Evolutionary conservation across 1,140 invertebrate species (phyloP).

Genomic region (Papilio dardanus): DNA sequence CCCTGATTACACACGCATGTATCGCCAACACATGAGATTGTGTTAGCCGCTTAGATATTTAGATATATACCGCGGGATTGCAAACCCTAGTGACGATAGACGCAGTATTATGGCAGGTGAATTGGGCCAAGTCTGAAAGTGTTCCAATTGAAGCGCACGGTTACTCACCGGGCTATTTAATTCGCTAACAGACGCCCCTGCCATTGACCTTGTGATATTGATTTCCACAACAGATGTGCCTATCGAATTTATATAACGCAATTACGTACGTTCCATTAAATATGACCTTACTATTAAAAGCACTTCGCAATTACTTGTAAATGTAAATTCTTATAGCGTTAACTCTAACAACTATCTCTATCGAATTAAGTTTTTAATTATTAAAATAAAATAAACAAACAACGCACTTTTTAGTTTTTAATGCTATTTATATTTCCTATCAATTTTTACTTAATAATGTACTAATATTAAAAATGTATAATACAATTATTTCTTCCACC

Average conservation of each 20-base stretch:
- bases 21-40: no score
- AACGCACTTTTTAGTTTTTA: neutral
- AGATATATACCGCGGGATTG: no score
- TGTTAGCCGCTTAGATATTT: no score
- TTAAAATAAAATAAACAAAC: neutral
- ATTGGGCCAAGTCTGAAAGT: slow-evolving; percentile 63
- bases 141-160: slow-evolving; percentile 66
- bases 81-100: slow-evolving; percentile 37
- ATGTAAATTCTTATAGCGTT: neutral
- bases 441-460: no score
- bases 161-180: slow-evolving; percentile 73
- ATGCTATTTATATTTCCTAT: no score
- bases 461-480: no score
- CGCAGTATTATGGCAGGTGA: slow-evolving; percentile 51
- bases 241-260: neutral
- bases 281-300: slow-evolving; percentile 24
- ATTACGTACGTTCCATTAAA: slow-evolving; percentile 16
- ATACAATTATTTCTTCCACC: no score
- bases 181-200: slow-evolving; percentile 68
- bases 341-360: neutral
- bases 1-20: no score
- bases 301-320: slow-evolving; percentile 14
- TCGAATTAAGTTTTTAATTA: neutral
- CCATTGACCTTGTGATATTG: slow-evolving; percentile 73
- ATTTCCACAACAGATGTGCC: slow-evolving; percentile 44